A percentile compares a stretch with the other conserved stretches of the same genome.
phyloP scores from a whole-genome alignment of 2,888 invertebrate species.

The Acheta domesticus region DNA sequence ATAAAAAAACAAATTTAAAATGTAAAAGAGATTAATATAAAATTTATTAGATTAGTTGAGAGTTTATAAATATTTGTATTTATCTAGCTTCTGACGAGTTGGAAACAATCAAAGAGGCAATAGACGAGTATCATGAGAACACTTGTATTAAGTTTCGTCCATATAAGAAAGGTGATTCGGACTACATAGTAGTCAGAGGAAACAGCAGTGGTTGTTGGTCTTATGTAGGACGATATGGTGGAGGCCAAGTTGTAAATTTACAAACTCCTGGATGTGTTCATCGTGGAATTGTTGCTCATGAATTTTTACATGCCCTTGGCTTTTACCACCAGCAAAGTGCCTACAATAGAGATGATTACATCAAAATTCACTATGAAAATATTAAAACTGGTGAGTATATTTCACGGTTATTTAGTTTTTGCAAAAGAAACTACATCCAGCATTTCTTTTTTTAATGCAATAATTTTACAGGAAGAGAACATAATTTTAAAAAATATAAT shows the following conservation, averaged over 20 bases:
- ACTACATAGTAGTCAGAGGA: slow-evolving; percentile 57
- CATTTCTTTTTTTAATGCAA: neutral
- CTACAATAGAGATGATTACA: slow-evolving; percentile 51
- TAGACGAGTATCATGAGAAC: slow-evolving; percentile 58
- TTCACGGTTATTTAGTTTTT: neutral
- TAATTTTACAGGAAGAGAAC: slow-evolving; percentile 44
- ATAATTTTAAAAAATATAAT: slow-evolving; percentile 50
- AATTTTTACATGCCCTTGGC: slow-evolving; percentile 54
- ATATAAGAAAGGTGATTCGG: slow-evolving; percentile 53
- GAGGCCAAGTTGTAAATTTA: slow-evolving; percentile 59
- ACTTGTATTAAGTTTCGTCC: slow-evolving; percentile 64
- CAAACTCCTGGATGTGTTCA: slow-evolving; percentile 47
- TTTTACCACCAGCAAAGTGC: slow-evolving; percentile 56
- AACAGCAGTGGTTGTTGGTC: slow-evolving; percentile 62
- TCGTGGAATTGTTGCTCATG: slow-evolving; percentile 56
- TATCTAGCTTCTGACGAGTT: slow-evolving; percentile 48
- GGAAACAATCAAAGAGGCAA: slow-evolving; percentile 54
- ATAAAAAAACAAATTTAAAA: neutral
- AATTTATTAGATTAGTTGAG: neutral
- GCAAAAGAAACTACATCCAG: neutral
- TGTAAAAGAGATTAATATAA: neutral
- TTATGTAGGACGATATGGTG: slow-evolving; percentile 59
- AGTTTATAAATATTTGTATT: too few relatives aligned
- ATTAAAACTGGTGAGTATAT: slow-evolving; percentile 47
- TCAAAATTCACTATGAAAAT: slow-evolving; percentile 51